Evolutionary conservation across 2,797 vertebrate species (phyloP).

Genomic region (Labroides dimidiatus): DNA sequence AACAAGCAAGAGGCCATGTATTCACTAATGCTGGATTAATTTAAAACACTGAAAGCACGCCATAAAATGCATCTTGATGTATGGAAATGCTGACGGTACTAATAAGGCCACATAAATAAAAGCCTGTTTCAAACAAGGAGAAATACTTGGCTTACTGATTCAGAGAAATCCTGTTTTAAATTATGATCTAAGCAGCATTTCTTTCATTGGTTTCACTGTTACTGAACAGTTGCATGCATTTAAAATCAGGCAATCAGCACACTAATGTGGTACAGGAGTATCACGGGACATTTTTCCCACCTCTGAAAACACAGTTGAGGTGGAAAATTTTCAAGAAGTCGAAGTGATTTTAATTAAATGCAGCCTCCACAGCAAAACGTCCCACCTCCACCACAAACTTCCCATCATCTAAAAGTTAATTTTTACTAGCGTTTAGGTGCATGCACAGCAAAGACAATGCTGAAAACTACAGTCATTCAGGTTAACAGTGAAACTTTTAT

Average conservation of each 20-base stretch:
- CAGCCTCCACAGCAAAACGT: not conserved
- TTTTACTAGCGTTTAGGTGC: not conserved
- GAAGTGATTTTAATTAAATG: slow-evolving; percentile 24
- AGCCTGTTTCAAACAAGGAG: slow-evolving; percentile 7
- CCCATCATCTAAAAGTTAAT: slow-evolving; percentile 9
- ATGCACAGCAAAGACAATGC: not conserved
- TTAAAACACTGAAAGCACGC: slow-evolving; percentile 56
- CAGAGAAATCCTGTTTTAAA: slow-evolving; percentile 37
- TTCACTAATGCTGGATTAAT: slow-evolving; percentile 58
- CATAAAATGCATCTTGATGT: slow-evolving; percentile 47
- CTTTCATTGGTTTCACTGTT: slow-evolving; percentile 13
- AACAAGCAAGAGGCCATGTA: slow-evolving; percentile 58
- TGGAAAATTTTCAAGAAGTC: slow-evolving; percentile 18
- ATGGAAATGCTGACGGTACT: slow-evolving; percentile 57
- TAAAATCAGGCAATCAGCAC: slow-evolving; percentile 33
- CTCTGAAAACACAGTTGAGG: slow-evolving; percentile 17
- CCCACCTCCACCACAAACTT: not conserved
- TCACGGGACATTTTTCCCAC: not conserved
- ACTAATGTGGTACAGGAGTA: slow-evolving; percentile 5
- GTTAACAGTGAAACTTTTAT: slow-evolving; percentile 61
- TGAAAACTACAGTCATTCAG: slow-evolving; percentile 48
- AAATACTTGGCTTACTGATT: slow-evolving; percentile 25
- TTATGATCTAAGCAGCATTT: slow-evolving; percentile 41
- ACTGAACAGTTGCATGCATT: slow-evolving; percentile 14
- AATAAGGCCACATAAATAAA: slow-evolving; percentile 39